Evolutionary conservation across 2,888 invertebrate species (phyloP), one percentile per base, ranked within the genome.

Genomic region (Molorchus minor): DNA sequence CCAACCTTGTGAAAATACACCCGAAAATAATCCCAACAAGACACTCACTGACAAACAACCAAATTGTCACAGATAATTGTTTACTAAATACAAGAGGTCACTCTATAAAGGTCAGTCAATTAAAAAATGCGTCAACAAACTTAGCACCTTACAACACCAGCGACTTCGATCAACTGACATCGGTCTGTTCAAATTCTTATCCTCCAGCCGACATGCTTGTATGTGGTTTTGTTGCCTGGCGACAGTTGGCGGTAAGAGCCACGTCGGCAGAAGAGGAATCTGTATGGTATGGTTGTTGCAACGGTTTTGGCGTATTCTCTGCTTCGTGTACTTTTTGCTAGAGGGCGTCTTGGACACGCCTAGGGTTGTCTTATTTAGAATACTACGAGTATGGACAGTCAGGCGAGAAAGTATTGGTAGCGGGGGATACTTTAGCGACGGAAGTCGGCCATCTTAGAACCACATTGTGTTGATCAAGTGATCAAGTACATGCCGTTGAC

Each of bases 51-150:
- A 13, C 43, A 49, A 57, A 54, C 55, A 61, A 63, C 59, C 47
- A 46, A 61, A 60, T 58, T 46, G 53, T 51, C 67, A 64, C 61
- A 47, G 36, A 35, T 30, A 20, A 56, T 35, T 67, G 65, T 67
- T 65, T 67, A 67, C 61, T 64, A 64, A 65, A 64, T 64, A 64
- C 56, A 61, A 61, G 58, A 63, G 64, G 62, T 64, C 65, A 68
- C n/a, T n/a, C 61, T 54, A 62, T 65, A 62, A 65, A 68, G 65
- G 68, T 68, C 64, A 68, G 61, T 64, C 43, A 43, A 56, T 65
- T 62, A 53, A 59, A 53, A 40, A 16, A 47, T 19, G 44, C 16
- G 41, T 21, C 30, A 54, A 63, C 54, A 63, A 60, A 58, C 56
- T 44, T n/a, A 54, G 36, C 30, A 59, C 64, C 51, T 51, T 40